phyloP scores from a whole-genome alignment of 2,888 invertebrate genomes.

The Steinernema carpocapsae region DNA sequence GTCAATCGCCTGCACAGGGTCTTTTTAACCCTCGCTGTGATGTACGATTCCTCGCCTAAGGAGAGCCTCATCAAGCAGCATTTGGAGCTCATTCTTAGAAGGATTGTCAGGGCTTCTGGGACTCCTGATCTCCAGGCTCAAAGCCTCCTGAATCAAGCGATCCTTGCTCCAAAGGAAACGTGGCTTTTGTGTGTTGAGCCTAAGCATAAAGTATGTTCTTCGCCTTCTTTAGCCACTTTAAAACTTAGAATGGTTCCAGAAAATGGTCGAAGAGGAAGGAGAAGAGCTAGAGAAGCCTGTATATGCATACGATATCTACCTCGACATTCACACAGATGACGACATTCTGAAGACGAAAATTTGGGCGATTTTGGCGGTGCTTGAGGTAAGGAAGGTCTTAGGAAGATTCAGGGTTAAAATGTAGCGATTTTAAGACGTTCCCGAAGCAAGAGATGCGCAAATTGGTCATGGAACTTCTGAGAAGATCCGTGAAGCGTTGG shows the following conservation, averaged over 20 bases:
- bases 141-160: background rate
- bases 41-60: background rate
- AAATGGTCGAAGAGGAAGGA: slow-evolving; percentile 6
- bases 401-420: background rate
- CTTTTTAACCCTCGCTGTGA: slow-evolving; percentile 6
- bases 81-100: background rate
- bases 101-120: slow-evolving; percentile 7
- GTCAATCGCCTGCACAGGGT: slow-evolving; percentile 10
- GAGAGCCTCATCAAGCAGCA: background rate
- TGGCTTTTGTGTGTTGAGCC: background rate
- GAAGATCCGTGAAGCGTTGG: slow-evolving; percentile 28
- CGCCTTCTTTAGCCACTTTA: too few relatives aligned
- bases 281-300: background rate
- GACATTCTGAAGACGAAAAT: background rate
- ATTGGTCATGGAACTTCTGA: slow-evolving; percentile 18
- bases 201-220: background rate
- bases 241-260: background rate
- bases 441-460: slow-evolving; percentile 7
- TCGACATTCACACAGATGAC: slow-evolving; percentile 32
- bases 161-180: background rate
- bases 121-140: background rate
- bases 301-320: slow-evolving; percentile 1
- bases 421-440: slow-evolving; percentile 14
- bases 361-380: slow-evolving; percentile 14
- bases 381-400: slow-evolving; percentile 9